Conservation (phyloP, 2,113 vertebrate genomes). For the Atherinomorus stipes region DNA sequence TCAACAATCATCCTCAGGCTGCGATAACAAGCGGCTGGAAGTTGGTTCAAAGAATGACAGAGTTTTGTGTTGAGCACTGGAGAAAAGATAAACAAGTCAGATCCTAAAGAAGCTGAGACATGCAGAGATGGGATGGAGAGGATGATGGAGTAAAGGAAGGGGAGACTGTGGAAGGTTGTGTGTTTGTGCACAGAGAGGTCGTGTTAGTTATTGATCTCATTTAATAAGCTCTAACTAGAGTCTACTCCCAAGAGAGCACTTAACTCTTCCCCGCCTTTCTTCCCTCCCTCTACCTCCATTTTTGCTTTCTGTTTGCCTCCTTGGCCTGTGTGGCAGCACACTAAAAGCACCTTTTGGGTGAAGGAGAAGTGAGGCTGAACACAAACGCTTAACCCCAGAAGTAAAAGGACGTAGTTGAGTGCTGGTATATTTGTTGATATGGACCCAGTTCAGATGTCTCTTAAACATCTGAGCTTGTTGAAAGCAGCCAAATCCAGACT, state of each 20-base stretch:
- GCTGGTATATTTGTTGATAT: constrained; percentile 30
- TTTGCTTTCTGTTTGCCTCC: constrained; percentile 13
- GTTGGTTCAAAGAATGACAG: constrained; percentile 5
- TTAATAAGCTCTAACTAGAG: constrained; percentile 81
- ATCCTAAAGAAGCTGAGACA: neutral
- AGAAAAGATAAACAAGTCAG: neutral
- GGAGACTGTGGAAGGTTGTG: constrained; percentile 8
- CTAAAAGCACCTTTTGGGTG: constrained; percentile 38
- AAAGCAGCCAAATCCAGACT: constrained; percentile 3
- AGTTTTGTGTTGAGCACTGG: too few species aligned
- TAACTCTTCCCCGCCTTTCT: constrained; percentile 54
- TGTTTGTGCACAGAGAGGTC: constrained; percentile 32
- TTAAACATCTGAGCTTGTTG: constrained; percentile 21
- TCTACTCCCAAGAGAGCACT: constrained; percentile 77
- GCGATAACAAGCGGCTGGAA: neutral
- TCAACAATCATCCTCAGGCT: too few species aligned
- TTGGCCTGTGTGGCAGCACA: constrained; percentile 16
- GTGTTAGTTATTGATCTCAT: constrained; percentile 83
- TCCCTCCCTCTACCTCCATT: constrained; percentile 31
- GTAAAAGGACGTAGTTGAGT: constrained; percentile 20
- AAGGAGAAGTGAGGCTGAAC: constrained; percentile 56
- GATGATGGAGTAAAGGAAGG: constrained; percentile 7
- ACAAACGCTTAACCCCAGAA: constrained; percentile 49
- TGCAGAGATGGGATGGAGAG: constrained; percentile 3
- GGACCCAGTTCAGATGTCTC: constrained; percentile 19